Conservation (phyloP, 2,113 vertebrate genomes). For the Brachionichthys hirsutus region DNA sequence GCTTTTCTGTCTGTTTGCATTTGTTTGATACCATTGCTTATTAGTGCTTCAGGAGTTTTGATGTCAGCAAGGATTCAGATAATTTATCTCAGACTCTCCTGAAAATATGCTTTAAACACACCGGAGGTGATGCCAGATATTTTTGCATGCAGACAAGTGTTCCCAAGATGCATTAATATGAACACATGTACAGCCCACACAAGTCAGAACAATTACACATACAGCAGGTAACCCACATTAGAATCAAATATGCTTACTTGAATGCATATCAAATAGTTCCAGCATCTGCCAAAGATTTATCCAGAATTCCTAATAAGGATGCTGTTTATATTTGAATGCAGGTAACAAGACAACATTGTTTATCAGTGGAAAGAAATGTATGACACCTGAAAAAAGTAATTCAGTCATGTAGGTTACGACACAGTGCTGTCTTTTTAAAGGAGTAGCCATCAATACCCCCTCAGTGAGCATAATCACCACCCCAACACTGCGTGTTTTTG, state of each 20-base stretch:
- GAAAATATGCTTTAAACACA: slow-evolving; percentile 52
- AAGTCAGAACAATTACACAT: slow-evolving; percentile 1
- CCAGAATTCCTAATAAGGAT: no score
- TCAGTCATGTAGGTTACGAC: background rate
- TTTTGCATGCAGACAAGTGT: slow-evolving; percentile 31
- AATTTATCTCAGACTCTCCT: slow-evolving; percentile 46
- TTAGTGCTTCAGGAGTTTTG: slow-evolving; percentile 46
- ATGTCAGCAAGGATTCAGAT: slow-evolving; percentile 51
- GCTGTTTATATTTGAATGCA: no score
- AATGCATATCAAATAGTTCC: no score
- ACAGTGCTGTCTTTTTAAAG: background rate
- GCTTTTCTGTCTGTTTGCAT: slow-evolving; percentile 45
- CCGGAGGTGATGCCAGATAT: slow-evolving; percentile 46
- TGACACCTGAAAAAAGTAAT: background rate
- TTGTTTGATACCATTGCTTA: slow-evolving; percentile 46
- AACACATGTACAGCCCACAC: slow-evolving; percentile 8
- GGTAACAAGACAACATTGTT: no score
- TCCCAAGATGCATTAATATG: slow-evolving; percentile 15
- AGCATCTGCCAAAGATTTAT: no score
- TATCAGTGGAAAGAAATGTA: no score
- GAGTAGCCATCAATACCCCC: slow-evolving; percentile 6
- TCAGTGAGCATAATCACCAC: background rate
- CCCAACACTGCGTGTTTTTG: slow-evolving; percentile 4
- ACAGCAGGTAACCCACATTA: slow-evolving; percentile 15
- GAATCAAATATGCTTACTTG: no score